A percentile compares a stretch with the other conserved stretches of the same genome.
Conservation (phyloP, 2,888 invertebrate species). For the Zygogramma bicolorata region DNA sequence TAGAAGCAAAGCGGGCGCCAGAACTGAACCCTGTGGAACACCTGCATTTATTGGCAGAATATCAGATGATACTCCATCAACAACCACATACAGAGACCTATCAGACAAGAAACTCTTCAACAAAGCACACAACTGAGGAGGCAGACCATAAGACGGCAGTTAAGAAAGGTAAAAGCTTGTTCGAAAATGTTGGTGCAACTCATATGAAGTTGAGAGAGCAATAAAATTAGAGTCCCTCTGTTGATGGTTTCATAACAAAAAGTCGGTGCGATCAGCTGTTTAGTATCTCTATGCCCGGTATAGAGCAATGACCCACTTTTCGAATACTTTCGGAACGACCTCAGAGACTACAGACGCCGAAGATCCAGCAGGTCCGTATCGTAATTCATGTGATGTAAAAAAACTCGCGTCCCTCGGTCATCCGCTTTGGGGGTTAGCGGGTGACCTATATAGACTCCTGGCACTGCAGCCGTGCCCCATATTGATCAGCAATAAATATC, state of each 20-base stretch:
- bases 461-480: neutral
- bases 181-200: neutral
- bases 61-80: too few species aligned
- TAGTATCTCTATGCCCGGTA: neutral
- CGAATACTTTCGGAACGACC: neutral
- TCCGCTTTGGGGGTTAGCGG: neutral
- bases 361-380: neutral
- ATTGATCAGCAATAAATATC: constrained; percentile 2
- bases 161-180: too few species aligned
- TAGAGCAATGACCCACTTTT: neutral
- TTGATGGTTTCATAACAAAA: too few species aligned
- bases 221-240: too few species aligned
- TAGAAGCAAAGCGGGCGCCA: too few species aligned
- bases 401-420: neutral
- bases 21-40: too few species aligned
- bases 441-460: neutral
- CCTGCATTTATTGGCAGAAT: too few species aligned
- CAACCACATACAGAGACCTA: too few species aligned
- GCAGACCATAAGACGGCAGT: too few species aligned
- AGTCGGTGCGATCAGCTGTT: too few species aligned
- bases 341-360: neutral
- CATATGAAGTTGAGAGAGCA: neutral
- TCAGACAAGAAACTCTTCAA: too few species aligned
- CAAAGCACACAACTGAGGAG: too few species aligned
- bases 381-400: neutral